Base-by-base conservation (phyloP, 2,113 vertebrate genomes). In the Odobenus rosmarus region DNA sequence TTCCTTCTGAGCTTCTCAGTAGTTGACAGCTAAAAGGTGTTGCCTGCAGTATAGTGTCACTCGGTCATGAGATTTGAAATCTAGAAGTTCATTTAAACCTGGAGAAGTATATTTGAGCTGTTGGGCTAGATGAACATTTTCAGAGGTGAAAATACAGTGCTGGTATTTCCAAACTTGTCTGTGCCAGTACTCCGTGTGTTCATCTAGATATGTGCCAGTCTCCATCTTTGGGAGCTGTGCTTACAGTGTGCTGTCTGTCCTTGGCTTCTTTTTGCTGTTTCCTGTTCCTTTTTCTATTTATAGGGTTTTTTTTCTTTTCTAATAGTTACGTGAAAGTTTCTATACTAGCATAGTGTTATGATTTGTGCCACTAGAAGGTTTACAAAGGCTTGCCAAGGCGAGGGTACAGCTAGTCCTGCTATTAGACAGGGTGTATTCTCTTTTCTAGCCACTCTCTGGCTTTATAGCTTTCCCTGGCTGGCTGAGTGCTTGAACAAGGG, bases 61-160 rank as follows among this genome's bases (percentile, higher is more conserved):
- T 82, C 77, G 88, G 67, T 57, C 72, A 57, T 92, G 49, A 82
- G 39, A 80, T 94, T 82, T 93, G 74, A 89, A 64, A 84, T 82
- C 80, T 89, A 89, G 74, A 86, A 62, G 69, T 84, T 95, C n/a
- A 80, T 55, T 61, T 79, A 91, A 85, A 46, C 82, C 61, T 28
- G 31, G 31, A 84, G 28, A 46, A 53, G 51, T 92, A n/a, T 61
- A 61, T 72, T 77, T 87, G 53, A 49, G 39, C 42, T 55, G 7
- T 67, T 92, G 19, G 26, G 59, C 74, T 74, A 55, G 51, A 39
- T 93, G 51, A 62, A 94, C 28, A 55, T 93, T 97, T 86, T 92
- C n/a, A 49, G 72, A 94, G 46, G 24, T 53, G 14, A 85, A 88
- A 93, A 79, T 42, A 39, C 13, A 90, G 53, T 95, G 21, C 93